phyloP scores from a whole-genome alignment of 2,797 vertebrate genomes.

The Pogoniulus pusillus region DNA sequence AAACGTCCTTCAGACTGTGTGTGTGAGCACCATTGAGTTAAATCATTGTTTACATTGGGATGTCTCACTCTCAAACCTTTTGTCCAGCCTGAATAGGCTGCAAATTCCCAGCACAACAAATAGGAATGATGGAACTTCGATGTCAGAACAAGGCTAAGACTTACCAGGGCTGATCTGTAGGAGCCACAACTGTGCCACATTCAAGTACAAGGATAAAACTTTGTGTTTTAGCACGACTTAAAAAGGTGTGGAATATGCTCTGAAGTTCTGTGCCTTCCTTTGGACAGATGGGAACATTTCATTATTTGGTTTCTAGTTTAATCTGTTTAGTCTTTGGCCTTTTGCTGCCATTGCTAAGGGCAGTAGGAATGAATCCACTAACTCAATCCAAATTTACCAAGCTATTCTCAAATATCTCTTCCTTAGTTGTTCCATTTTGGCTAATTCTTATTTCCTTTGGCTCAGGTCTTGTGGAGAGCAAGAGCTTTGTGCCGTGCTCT shows the following conservation, averaged over 20 bases:
- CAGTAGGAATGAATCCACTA: neutral
- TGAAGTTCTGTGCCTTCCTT: neutral
- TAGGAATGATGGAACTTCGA: neutral
- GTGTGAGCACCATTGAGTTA: neutral
- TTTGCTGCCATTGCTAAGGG: neutral
- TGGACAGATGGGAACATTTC: neutral
- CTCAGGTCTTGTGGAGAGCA: neutral
- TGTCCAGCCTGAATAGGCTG: neutral
- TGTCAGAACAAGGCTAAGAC: neutral
- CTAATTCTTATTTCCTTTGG: neutral
- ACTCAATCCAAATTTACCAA: neutral
- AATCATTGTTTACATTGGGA: neutral
- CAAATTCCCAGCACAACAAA: neutral
- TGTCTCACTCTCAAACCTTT: neutral
- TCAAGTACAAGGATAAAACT: neutral
- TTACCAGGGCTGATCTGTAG: neutral
- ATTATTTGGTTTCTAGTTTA: neutral
- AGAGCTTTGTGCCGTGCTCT: neutral
- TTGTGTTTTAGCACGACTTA: fast-evolving
- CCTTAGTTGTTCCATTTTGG: neutral
- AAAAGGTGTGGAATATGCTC: neutral
- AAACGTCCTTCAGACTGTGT: neutral
- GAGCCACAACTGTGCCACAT: neutral
- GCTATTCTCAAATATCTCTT: neutral
- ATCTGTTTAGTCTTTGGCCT: neutral